Evolutionary conservation across 2,888 invertebrate species (phyloP), one percentile per base, ranked within the genome.

Genomic region (Diplolepis rosae): DNA sequence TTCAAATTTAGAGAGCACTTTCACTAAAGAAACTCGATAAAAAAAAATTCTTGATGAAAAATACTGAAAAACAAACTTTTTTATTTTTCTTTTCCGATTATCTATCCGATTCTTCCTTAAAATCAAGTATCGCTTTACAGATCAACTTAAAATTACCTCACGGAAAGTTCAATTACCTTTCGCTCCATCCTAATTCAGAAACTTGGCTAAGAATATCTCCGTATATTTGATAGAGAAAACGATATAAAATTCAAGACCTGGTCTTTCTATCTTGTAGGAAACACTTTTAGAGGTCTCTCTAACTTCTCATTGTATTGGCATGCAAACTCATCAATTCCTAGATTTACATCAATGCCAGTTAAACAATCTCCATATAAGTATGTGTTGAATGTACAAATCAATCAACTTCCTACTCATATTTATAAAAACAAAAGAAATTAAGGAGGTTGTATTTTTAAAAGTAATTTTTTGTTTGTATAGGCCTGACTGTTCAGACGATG

Each of bases 121-220:
- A n/a, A n/a, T n/a, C n/a, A n/a, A n/a, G n/a, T n/a, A n/a, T n/a
- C n/a, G 2, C 18, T 35, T 22, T 56, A 56, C 35, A 13, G 24
- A 35, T 35, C 18, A 32, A 11, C 35, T 35, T 3, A 56, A 56
- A 56, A 24, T 56, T 11, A 56, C 32, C 18, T 56, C 18, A 6
- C 1, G 35, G 2, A 56, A 56, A 56, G 35, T 56, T 56, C 35
- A 56, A 5, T 39, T 22, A 56, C 13, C 56, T 22, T 35, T 32
- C 11, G 3, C 22, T 13, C 56, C 35, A 13, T 9, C 56, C 22
- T 1, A 13, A 22, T 22, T 11, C 5, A 35, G 35, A 56, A 35
- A 18, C 56, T 50, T 50, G 22, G 50, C 50, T 35, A 56, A 56
- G n/a, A 56, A 56, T 56, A 56, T 35, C 22, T 35, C 32, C 3